Evolutionary conservation across 2,888 invertebrate genomes (phyloP).

Genomic region (Hirtodrosophila histrioides): DNA sequence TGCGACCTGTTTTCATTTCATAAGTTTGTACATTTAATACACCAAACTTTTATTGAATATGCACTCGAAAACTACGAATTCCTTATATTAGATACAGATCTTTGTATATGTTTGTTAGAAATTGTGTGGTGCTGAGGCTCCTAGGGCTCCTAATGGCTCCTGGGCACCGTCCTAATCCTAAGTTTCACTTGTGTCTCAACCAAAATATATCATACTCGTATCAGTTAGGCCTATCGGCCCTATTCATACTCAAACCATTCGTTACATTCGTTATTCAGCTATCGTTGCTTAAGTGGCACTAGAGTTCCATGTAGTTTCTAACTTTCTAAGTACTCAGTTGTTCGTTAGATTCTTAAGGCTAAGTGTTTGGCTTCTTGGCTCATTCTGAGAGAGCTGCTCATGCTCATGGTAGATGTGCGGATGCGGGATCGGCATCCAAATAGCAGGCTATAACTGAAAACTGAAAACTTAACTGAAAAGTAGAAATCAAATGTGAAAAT

Average conservation of each 20-base stretch:
- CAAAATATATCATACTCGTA: constrained; percentile 47
- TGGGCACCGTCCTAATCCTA: constrained; percentile 4
- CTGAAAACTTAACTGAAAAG: constrained; percentile 26
- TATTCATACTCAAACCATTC: constrained; percentile 62
- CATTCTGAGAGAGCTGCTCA: constrained; percentile 22
- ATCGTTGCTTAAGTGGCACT: constrained; percentile 74
- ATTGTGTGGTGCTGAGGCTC: constrained; percentile 2
- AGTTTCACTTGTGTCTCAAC: constrained; percentile 29
- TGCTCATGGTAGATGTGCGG: neutral
- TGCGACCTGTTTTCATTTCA: constrained; percentile 48
- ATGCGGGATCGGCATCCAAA: no score
- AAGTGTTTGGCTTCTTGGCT: constrained; percentile 27
- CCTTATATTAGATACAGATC: constrained; percentile 26
- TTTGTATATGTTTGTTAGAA: constrained; percentile 11
- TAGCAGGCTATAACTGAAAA: no score
- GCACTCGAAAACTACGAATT: constrained; percentile 31
- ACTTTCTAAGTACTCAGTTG: constrained; percentile 13
- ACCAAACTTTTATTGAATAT: constrained; percentile 48
- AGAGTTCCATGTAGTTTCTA: constrained; percentile 58
- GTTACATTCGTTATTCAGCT: constrained; percentile 68
- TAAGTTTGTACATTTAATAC: constrained; percentile 42
- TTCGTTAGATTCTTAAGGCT: constrained; percentile 57
- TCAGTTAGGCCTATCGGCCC: constrained; percentile 25
- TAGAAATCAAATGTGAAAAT: constrained; percentile 11
- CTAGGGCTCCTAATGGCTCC: no score